Base-by-base conservation (phyloP, 1,140 invertebrate genomes). In the Drosophila murphyi region DNA sequence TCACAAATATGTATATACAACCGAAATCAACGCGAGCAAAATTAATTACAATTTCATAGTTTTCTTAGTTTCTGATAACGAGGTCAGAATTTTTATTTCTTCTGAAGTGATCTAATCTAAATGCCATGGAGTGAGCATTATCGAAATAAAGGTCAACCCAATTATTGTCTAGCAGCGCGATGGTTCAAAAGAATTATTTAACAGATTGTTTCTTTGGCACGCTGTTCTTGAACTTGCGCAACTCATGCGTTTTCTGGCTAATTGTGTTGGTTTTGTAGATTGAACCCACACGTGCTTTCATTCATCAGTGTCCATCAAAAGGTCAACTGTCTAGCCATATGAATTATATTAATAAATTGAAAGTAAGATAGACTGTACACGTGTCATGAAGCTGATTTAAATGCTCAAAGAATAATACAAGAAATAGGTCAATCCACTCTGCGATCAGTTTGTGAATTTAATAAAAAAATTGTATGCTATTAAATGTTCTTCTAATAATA, bases 221-320 rank as follows among this genome's bases (percentile, higher is more conserved):
- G 43, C 74, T 70, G 78, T 59, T 75, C 78, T 86, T 86, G 82
- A 87, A 72, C 69, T 87, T 87, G 67, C 82, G 82, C 75, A 86
- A 86, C 63, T 56, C 54, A n/a, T 39, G 31, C 5, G 45, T 41
- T 34, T 34, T 34, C 34, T n/a, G 39, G 5, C 20, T 20, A 20
- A 20, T 20, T 81, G 29, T 63, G 34, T 56, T 20, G 20, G 20
- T 20, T 20, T 20, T 20, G 20, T 20, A 20, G 37, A 29, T 54
- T 41, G n/a, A n/a, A 28, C 51, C 56, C 10, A 10, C n/a, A 37
- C 35, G 35, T 37, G 32, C n/a, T 43, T 12, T 47, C 1, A 32
- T 54, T 35, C 31, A n/a, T 34, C n/a, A 35, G 50, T 28, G 28
- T 28, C 10, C 5, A 54, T 20, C 57, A 60, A 61, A 20, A 48